Percentiles rank a stretch among this genome's conserved stretches.
Conservation (phyloP, 2,113 vertebrate genomes). For the Erpornis zantholeuca region DNA sequence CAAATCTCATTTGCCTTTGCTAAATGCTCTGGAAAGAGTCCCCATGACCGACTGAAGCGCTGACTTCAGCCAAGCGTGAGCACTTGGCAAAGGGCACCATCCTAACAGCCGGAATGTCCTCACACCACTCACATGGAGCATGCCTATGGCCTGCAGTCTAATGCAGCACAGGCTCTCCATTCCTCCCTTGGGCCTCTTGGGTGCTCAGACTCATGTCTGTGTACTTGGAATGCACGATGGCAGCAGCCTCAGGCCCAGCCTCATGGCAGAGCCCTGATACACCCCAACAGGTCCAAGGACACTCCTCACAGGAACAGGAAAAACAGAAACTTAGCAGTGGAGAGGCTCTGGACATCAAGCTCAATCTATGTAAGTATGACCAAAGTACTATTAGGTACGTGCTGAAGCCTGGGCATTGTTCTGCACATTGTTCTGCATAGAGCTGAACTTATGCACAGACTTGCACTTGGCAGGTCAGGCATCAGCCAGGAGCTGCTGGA, state of each 20-base stretch:
- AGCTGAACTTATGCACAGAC: not conserved
- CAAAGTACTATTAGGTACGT: not conserved
- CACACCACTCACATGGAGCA: not conserved
- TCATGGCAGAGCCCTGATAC: not conserved
- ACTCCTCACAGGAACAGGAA: not conserved
- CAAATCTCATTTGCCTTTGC: not conserved
- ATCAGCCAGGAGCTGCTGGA: not conserved
- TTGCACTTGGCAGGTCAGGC: not conserved
- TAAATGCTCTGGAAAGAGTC: not conserved
- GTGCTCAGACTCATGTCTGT: not conserved
- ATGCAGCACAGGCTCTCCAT: not conserved
- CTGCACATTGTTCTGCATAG: accelerated
- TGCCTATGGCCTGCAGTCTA: not conserved
- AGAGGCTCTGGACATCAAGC: not conserved
- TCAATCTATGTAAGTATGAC: not conserved
- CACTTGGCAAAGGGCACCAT: not conserved
- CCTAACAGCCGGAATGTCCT: not conserved
- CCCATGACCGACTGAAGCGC: accelerated
- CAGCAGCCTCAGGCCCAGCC: not conserved
- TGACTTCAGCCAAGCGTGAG: not conserved
- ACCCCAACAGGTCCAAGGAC: not conserved
- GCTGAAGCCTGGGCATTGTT: accelerated
- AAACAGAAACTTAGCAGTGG: not conserved
- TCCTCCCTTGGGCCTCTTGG: accelerated
- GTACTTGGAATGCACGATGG: accelerated